Evolutionary conservation across 2,888 invertebrate species (phyloP).

Genomic region (Druceiella hillmani): DNA sequence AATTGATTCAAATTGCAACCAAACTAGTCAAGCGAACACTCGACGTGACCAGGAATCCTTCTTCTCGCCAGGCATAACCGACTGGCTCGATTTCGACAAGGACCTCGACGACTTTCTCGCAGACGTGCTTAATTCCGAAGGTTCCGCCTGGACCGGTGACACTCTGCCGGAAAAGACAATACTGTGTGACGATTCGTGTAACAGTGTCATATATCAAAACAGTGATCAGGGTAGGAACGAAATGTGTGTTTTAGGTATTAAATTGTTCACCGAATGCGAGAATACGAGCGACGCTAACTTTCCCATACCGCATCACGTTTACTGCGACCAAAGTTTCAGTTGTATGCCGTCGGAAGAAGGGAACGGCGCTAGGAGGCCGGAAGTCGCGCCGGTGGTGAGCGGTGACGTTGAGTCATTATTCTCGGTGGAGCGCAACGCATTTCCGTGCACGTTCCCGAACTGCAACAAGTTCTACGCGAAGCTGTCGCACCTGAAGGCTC

Average conservation of each 20-base stretch:
- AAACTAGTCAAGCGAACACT: too few species aligned
- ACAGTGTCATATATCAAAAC: constrained; percentile 44
- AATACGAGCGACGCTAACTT: neutral
- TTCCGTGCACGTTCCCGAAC: constrained; percentile 62
- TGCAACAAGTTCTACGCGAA: constrained; percentile 84
- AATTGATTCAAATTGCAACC: too few species aligned
- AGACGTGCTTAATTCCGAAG: neutral
- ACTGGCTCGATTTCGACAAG: constrained; percentile 3
- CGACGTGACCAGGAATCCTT: too few species aligned
- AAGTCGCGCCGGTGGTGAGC: constrained; percentile 2
- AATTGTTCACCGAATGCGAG: constrained; percentile 16
- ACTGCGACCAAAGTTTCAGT: constrained; percentile 18
- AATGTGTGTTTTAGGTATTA: constrained; percentile 16
- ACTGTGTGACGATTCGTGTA: constrained; percentile 51
- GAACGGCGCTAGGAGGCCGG: constrained; percentile 2
- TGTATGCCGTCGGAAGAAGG: constrained; percentile 1
- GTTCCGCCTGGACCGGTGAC: constrained; percentile 29
- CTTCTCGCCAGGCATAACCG: constrained; percentile 2
- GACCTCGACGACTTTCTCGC: constrained; percentile 1
- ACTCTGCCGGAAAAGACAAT: constrained; percentile 52
- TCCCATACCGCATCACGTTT: too few species aligned
- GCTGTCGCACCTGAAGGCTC: constrained; percentile 85
- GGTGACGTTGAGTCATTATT: constrained; percentile 44
- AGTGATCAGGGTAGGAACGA: constrained; percentile 29
- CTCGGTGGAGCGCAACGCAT: constrained; percentile 51